Evolutionary conservation across 2,113 vertebrate species (phyloP), one percentile per base, ranked within the genome.

Genomic region (Gracilinanus agilis): DNA sequence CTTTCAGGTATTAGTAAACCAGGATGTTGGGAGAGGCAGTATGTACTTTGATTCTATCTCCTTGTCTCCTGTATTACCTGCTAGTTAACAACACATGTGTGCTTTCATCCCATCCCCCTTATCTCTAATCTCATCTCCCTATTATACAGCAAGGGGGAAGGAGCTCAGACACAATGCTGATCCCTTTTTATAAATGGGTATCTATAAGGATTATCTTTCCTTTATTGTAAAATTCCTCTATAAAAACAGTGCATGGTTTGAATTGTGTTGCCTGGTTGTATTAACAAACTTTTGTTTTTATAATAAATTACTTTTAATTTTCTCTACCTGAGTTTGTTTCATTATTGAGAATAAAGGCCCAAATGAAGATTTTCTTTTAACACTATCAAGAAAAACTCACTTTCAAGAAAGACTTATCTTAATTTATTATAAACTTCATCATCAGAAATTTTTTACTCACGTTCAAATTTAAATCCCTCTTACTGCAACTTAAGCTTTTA

Each of bases 381-480:
- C 16, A 21, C 61, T 83, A 27, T 23, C 67, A 83, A n/a, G 16
- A 83, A 83, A 40, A 83, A 40, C 67, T 49, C 53, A 67, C 16
- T 55, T 44, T 92, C 21, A 54, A 61, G 83, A 54, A 53, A 44
- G 54, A 13, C 91, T 49, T 34, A 34, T 92, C 10, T 27, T 54
- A 94, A 29, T 24, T 9, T 24, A 44, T 54, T 53, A 29, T 29
- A 40, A 92, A 58, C 56, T 94, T 94, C 55, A 44, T n/a, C 11
- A 75, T 27, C 53, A 67, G 34, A 90, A 61, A 94, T 13, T 92
- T 92, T 75, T 90, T 44, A 95, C 23, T 54, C 13, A 23, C 21
- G 9, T 90, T 44, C 34, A 54, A 49, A 90, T 90, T 90, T 54
- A 90, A 19, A 75, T 92, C 27, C 90, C 49, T 49, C 40, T 3